Percentiles rank a stretch among this genome's conserved stretches.
Evolutionary conservation across 2,797 vertebrate genomes (phyloP).

Genomic region (Glyptemys insculpta): DNA sequence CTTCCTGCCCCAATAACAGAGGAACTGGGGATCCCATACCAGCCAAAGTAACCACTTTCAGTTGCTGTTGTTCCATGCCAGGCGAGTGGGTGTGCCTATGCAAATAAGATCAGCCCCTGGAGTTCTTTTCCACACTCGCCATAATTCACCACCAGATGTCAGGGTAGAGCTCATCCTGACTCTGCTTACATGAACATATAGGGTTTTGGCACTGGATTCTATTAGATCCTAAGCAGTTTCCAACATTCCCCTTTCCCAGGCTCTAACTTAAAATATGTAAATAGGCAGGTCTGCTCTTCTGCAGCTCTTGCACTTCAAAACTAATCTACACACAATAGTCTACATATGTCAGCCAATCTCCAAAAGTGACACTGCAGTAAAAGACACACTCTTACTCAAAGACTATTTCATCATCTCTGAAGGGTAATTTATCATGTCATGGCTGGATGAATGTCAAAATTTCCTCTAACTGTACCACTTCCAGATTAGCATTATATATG

Average conservation of each 20-base stretch:
- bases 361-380: not conserved
- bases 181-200: not conserved
- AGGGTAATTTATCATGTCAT: fast-evolving
- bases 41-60: no score
- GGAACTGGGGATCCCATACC: no score
- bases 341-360: not conserved
- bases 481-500: not conserved
- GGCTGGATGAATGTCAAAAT: not conserved
- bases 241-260: not conserved
- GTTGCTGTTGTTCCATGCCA: no score
- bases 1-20: no score
- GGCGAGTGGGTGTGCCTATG: no score
- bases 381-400: not conserved
- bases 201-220: not conserved
- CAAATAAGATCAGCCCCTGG: no score
- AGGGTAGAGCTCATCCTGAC: no score
- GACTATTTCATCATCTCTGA: not conserved
- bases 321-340: not conserved
- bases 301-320: not conserved
- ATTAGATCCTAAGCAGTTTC: not conserved
- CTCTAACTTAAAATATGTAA: not conserved
- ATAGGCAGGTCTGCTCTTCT: not conserved
- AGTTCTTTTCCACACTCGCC: no score
- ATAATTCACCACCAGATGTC: no score
- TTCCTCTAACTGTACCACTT: not conserved